A percentile compares a stretch with the other conserved stretches of the same genome.
These are phyloP conservation scores for Drosophila nigrodunni DNA, from an alignment of 1,140 invertebrate species.

Conservation along the genomic window DNA sequence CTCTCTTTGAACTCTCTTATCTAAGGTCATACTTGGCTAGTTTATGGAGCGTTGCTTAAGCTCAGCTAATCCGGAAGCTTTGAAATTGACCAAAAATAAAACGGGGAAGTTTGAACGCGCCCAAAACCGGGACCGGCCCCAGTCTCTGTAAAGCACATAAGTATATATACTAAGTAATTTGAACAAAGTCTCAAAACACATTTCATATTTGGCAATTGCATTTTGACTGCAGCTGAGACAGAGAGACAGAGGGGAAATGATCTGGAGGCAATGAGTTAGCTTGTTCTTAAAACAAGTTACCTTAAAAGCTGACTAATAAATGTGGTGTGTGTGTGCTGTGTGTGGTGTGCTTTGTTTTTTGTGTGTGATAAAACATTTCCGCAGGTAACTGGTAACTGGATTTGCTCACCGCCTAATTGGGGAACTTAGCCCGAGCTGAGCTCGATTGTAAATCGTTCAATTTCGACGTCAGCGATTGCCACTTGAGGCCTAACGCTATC, in stretches of 20 bases:
- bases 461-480: slow-evolving; percentile 57
- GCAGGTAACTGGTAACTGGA: slow-evolving; percentile 18
- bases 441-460: slow-evolving; percentile 58
- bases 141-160: slow-evolving; percentile 26
- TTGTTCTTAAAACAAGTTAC: slow-evolving; percentile 58
- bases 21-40: slow-evolving; percentile 24
- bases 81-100: slow-evolving; percentile 63
- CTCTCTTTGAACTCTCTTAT: slow-evolving; percentile 9
- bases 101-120: slow-evolving; percentile 56
- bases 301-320: slow-evolving; percentile 36
- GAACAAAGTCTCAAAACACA: slow-evolving; percentile 19
- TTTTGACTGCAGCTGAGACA: neutral
- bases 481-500: slow-evolving; percentile 57
- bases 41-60: slow-evolving; percentile 36
- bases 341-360: neutral
- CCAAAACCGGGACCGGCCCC: slow-evolving; percentile 38
- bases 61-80: slow-evolving; percentile 56
- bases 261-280: neutral
- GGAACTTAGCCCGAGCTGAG: slow-evolving; percentile 40
- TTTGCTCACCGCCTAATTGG: slow-evolving; percentile 70
- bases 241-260: neutral
- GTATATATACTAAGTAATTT: slow-evolving; percentile 11
- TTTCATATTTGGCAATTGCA: slow-evolving; percentile 65
- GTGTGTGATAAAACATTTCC: slow-evolving; percentile 20
- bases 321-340: neutral